These are phyloP conservation scores for Sturnira hondurensis DNA, from an alignment of 2,113 vertebrate species.

Conservation along the genomic window DNA sequence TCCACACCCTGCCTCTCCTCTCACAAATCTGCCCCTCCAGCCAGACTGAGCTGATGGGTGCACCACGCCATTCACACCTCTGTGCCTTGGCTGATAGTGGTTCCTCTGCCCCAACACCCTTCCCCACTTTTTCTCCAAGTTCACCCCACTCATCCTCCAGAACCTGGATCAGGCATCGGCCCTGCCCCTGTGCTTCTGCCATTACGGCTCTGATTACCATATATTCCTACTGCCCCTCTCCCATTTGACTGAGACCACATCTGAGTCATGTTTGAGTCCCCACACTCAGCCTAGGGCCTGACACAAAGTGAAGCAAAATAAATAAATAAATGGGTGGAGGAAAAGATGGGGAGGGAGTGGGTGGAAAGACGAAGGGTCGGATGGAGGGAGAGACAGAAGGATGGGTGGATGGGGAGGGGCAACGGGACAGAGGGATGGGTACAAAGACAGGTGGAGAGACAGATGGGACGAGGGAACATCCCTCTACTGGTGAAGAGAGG, in stretches of 20 bases:
- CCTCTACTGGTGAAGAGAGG: too few species aligned
- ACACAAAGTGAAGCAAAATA: not conserved
- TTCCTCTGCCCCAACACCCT: not conserved
- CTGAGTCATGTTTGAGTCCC: not conserved
- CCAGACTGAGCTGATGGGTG: not conserved
- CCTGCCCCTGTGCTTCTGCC: not conserved
- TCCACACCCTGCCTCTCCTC: conserved; percentile 6
- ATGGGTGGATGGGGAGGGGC: not conserved
- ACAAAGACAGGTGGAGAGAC: not conserved
- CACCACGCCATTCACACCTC: not conserved
- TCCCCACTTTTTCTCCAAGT: not conserved
- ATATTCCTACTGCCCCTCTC: not conserved
- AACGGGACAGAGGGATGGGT: not conserved
- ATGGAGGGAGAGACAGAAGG: not conserved
- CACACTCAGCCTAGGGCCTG: not conserved
- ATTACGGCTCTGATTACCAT: not conserved
- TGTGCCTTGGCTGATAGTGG: not conserved
- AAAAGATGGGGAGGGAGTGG: not conserved
- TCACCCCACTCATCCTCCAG: not conserved
- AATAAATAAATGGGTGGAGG: not conserved
- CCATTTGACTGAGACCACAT: not conserved
- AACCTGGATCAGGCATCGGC: not conserved
- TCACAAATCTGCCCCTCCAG: not conserved
- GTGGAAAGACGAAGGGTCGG: too few species aligned
- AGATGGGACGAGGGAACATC: too few species aligned